Evolutionary conservation across 2,797 vertebrate species (phyloP), one percentile per base, ranked within the genome.

Genomic region (Mico argentatus): DNA sequence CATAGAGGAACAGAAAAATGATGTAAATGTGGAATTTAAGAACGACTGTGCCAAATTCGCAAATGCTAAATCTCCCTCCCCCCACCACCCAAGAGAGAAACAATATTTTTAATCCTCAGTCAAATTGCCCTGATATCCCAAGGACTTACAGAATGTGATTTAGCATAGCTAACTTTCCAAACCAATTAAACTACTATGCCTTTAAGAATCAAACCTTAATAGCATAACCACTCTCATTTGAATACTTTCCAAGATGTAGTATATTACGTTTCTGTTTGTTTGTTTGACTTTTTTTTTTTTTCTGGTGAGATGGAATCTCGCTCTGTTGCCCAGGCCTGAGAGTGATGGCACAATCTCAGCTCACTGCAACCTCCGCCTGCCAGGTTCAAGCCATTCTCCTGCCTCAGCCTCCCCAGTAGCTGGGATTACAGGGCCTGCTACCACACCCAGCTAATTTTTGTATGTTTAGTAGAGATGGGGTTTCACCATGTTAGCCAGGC

Each of bases 131-230:
- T 20, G 6, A 6, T 36, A 72, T 27, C 44, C 26, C 33, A 39
- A 33, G 52, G 48, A 39, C 19, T 59, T 41, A 46, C 2, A 91
- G 55, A 75, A 76, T 52, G 30, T 22, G 48, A 50, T 36, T 93
- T 88, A 67, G 44, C 22, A 39, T 3, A 57, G 55, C 24, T 79
- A 26, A 81, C 30, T 95, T 77, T 88, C 73, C 50, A 39, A 85
- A 70, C 72, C 46, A 72, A 19, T n/a, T 41, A 27, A 85, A 59
- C 24, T 39, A 44, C 30, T 30, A 30, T 14, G 5, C 11, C 73
- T 97, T 82, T 85, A 92, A 88, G 72, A 93, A 87, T 72, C 59
- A 82, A 73, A 91, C 27, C 59, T 91, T 59, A 36, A 91, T 75
- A n/a, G 44, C 36, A 24, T 48, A 39, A 30, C 27, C 11, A 73